Base-by-base conservation (phyloP, 2,888 invertebrate species). In the Hirtodrosophila duncani region DNA sequence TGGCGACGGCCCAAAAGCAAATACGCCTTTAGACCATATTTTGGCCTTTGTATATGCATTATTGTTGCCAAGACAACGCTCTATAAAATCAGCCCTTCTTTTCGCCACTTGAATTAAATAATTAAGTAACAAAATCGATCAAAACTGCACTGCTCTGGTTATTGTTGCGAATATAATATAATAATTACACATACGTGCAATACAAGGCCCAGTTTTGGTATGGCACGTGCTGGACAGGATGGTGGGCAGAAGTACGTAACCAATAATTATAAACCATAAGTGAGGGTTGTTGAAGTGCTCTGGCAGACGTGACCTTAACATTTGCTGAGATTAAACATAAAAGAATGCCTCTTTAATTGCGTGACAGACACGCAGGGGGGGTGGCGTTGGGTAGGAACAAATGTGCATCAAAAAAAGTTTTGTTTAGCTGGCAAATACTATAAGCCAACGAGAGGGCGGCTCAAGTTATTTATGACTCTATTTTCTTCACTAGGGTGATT, bases 401-500 rank as follows among this genome's bases (percentile, higher is more conserved):
- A 41, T 46, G 44, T 50, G 31, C 24, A 42, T 21, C 13, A 34
- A 30, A 39, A 29, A 24, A 42, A 36, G 55, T 56, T 51, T 26
- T 37, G 23, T 23, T 45, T 24, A 37, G 27, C 44, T 36, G 45
- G 5, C 48, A 31, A 20, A 20, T 33, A 33, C 48, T 37, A 38
- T 29, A n/a, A 16, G 16, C n/a, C 9, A 24, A 48, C 45, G 21
- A 38, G 20, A 37, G 33, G 43, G 43, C 42, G 52, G 18, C 44
- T 45, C 23, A 21, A 36, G 55, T 67, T 59, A 77, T 72, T 72
- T 77, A 77, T 77, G 64, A 55, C 78, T 77, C 49, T 43, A 62
- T 69, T 49, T 45, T 33, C 37, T 17, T 23, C 31, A 29, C 21
- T 26, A 34, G 58, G 51, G 58, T 58, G 51, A 45, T 5, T 34